Evolutionary conservation across 2,113 vertebrate species (phyloP), one percentile per base, ranked within the genome.

Genomic region (Abramis brama): DNA sequence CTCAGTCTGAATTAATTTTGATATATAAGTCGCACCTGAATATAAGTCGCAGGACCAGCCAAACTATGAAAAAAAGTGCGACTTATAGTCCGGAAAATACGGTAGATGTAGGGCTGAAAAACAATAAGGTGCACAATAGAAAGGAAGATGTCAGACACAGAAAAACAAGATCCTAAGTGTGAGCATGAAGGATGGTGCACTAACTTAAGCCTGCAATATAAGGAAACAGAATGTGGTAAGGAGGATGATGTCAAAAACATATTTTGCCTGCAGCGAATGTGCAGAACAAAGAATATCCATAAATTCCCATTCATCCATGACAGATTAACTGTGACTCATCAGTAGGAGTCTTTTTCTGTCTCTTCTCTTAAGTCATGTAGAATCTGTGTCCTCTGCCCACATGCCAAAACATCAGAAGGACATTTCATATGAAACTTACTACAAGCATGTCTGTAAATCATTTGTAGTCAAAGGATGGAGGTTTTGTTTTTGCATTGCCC

Each of bases 311-410:
- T 87, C 70, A 86, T 71, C 71, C 82, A 75, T 71, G 30, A 57
- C 23, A 85, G 84, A 88, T 86, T 81, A 84, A 70, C 84, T 79
- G 83, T 88, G 86, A 86, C 70, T 89, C 88, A 89, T 86, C 77
- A 81, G 45, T 43, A 84, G 82, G 66, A 89, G 76, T 70, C 68
- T 11, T 75, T 82, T 70, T 85, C 36, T 33, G 43, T 30, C 57
- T 45, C 64, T 39, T 71, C 50, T 85, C n/a, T 50, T 43, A 25
- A 73, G 39, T 71, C 78, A 77, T 85, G 5, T n/a, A 43, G n/a
- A 71, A 85, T 25, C 10, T 23, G 10, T 27, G 30, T 68, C 57
- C 77, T 86, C n/a, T 50, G 71, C 43, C 59, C 64, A 60, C 47
- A 79, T 83, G 15, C 73, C 62, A 70, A 57, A 59, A 57, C 76